Evolutionary conservation across 1,140 invertebrate species (phyloP).

Genomic region (Ips nitidus): DNA sequence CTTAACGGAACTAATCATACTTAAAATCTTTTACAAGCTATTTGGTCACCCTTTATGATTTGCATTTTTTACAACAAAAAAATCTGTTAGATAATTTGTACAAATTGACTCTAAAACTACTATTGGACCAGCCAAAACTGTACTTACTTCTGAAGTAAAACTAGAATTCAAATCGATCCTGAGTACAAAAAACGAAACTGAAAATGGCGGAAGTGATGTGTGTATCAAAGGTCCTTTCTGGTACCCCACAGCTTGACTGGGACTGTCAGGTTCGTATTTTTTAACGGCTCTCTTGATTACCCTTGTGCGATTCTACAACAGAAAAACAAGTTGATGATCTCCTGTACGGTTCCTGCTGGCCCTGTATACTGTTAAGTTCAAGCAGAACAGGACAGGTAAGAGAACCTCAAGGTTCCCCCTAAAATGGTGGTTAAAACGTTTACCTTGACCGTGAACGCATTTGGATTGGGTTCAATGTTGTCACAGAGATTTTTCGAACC

Average conservation of each 20-base stretch:
- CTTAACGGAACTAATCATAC: too few relatives aligned
- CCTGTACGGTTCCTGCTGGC: too few relatives aligned
- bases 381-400: too few relatives aligned
- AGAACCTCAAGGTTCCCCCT: too few relatives aligned
- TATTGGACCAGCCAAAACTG: background rate
- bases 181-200: constrained; percentile 45
- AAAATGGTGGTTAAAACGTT: background rate
- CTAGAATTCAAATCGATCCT: constrained; percentile 44
- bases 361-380: too few relatives aligned
- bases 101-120: too few relatives aligned
- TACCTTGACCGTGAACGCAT: constrained; percentile 20
- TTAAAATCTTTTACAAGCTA: too few relatives aligned
- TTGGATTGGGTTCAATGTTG: constrained; percentile 57
- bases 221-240: constrained; percentile 40
- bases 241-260: constrained; percentile 42
- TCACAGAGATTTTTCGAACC: constrained; percentile 75
- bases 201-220: constrained; percentile 45
- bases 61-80: background rate
- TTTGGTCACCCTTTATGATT: too few relatives aligned
- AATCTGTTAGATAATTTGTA: background rate
- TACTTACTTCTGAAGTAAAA: constrained; percentile 44
- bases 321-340: too few relatives aligned
- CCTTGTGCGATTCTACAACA: constrained; percentile 36
- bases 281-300: constrained; percentile 20
- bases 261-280: constrained; percentile 33